Conservation (phyloP, 2,888 invertebrate species). For the Archaeoteleia sp. region DNA sequence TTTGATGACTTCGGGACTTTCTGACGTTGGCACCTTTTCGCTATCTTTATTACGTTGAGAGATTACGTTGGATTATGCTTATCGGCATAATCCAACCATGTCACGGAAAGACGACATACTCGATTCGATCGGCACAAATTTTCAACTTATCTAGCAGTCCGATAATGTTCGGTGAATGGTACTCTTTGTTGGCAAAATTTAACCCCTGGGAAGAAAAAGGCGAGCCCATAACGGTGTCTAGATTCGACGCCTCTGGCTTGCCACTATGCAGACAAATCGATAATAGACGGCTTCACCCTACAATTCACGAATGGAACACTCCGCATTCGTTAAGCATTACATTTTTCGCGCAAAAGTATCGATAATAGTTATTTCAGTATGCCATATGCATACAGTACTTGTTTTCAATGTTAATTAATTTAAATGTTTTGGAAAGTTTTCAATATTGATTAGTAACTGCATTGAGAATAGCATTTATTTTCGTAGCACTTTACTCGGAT, state of each 20-base stretch:
- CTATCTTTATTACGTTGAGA: conserved; percentile 24
- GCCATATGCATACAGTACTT: too few relatives aligned
- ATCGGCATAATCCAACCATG: conserved; percentile 10
- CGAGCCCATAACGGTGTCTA: conserved; percentile 23
- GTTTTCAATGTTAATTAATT: too few relatives aligned
- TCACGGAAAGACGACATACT: conserved; percentile 11
- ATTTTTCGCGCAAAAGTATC: conserved; percentile 11
- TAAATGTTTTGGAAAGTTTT: too few relatives aligned
- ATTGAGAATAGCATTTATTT: too few relatives aligned
- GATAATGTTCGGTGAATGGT: conserved; percentile 18
- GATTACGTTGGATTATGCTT: conserved; percentile 20
- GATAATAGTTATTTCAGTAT: too few relatives aligned
- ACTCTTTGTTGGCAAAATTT: conserved; percentile 26
- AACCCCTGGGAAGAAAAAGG: conserved; percentile 16
- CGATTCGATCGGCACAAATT: conserved; percentile 11
- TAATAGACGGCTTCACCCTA: conserved; percentile 34
- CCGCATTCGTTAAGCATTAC: conserved; percentile 13
- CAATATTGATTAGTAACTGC: too few relatives aligned
- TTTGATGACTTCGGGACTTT: too few relatives aligned
- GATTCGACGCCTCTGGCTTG: conserved; percentile 24
- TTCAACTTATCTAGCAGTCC: conserved; percentile 13
- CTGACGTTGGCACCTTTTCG: conserved; percentile 7
- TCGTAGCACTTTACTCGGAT: too few relatives aligned
- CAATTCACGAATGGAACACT: conserved; percentile 12
- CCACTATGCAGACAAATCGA: conserved; percentile 24